Conservation (phyloP, 1,140 invertebrate genomes). For the Rhysida immarginata region DNA sequence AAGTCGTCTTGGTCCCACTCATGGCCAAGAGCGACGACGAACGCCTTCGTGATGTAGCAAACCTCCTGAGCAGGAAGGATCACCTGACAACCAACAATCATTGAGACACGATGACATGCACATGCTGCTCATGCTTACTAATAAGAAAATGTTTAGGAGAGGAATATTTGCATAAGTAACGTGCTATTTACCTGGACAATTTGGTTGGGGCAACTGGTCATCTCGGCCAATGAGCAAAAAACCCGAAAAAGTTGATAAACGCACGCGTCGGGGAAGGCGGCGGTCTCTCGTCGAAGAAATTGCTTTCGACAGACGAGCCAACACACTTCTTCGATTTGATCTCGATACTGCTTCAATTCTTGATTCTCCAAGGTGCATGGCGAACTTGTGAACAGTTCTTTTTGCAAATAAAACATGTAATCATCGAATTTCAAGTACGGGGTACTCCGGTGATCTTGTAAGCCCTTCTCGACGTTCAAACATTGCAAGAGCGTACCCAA, state of each 20-base stretch:
- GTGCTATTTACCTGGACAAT: not conserved
- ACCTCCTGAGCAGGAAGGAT: conserved; percentile 27
- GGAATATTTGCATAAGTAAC: no score
- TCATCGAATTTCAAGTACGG: conserved; percentile 50
- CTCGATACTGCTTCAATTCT: conserved; percentile 40
- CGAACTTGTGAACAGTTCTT: conserved; percentile 49
- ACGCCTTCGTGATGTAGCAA: conserved; percentile 22
- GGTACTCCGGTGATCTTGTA: conserved; percentile 54
- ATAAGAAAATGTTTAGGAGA: no score
- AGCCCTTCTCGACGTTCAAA: conserved; percentile 54
- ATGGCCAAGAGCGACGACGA: conserved; percentile 21
- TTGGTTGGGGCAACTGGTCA: conserved; percentile 25
- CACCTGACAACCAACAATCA: conserved; percentile 14
- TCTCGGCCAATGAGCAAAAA: conserved; percentile 56
- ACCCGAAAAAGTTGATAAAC: conserved; percentile 59
- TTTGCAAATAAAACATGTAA: conserved; percentile 53
- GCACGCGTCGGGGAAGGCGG: conserved; percentile 43
- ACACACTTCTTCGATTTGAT: conserved; percentile 48
- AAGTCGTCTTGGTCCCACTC: conserved; percentile 48
- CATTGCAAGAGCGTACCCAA: conserved; percentile 51
- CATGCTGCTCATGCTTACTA: no score
- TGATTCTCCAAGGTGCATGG: conserved; percentile 38
- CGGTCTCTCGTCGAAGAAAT: conserved; percentile 38
- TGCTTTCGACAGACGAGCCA: conserved; percentile 56
- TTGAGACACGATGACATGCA: no score